A percentile compares a stretch with the other conserved stretches of the same genome.
Evolutionary conservation across 1,140 invertebrate species (phyloP).

Genomic region (Hylyphantes graminicola): DNA sequence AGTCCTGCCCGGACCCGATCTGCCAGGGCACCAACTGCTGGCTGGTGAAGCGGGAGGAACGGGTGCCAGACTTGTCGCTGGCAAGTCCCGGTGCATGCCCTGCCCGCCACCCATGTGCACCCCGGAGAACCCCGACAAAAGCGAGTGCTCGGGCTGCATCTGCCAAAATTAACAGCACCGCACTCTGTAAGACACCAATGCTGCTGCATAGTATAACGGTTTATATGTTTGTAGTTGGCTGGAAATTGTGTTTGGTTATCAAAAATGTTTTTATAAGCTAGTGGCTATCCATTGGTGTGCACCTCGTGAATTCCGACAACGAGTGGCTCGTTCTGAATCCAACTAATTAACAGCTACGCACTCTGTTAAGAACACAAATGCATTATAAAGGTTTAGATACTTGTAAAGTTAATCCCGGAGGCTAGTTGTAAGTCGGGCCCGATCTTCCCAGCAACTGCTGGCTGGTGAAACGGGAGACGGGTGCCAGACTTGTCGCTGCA

Average conservation of each 20-base stretch:
- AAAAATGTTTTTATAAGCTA: too few relatives aligned
- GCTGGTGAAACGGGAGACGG: conserved; percentile 50
- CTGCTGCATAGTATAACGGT: background rate
- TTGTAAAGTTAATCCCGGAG: too few relatives aligned
- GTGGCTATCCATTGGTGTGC: too few relatives aligned
- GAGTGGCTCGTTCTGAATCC: conserved; percentile 53
- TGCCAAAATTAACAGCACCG: conserved; percentile 50
- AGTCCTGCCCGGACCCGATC: conserved; percentile 49
- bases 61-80: conserved; percentile 49
- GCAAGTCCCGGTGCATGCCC: conserved; percentile 57
- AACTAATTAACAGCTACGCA: conserved; percentile 49
- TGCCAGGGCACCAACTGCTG: conserved; percentile 57
- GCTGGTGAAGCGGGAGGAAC: conserved; percentile 47
- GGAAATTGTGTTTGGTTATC: too few relatives aligned
- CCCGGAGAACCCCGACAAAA: conserved; percentile 52
- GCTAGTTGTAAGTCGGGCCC: too few relatives aligned
- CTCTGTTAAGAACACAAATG: too few relatives aligned
- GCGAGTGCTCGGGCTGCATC: conserved; percentile 55
- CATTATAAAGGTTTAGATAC: too few relatives aligned
- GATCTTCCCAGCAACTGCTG: conserved; percentile 54
- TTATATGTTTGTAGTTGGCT: too few relatives aligned
- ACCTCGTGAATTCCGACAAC: conserved; percentile 43
- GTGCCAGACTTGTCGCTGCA: conserved; percentile 46
- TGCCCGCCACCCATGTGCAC: conserved; percentile 48
- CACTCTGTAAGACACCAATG: conserved; percentile 47